Evolutionary conservation across 2,888 invertebrate species (phyloP).

Genomic region (Acleris laterana): DNA sequence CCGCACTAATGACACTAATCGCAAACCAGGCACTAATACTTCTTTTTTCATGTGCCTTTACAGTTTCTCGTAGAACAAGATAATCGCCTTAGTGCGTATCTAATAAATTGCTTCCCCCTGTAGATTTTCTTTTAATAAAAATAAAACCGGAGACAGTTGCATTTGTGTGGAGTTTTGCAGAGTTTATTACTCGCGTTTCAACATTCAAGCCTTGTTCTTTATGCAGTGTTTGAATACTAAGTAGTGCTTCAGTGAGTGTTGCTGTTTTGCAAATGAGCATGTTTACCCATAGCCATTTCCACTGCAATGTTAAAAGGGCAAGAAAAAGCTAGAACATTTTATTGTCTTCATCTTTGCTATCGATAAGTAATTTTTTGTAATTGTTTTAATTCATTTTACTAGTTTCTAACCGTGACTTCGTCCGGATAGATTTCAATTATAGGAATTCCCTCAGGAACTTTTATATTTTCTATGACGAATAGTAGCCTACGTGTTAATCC

Average conservation of each 20-base stretch:
- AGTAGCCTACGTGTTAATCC: too few species aligned
- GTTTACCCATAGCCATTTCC: background rate
- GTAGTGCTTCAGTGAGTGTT: slow-evolving; percentile 1
- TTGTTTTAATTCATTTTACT: too few species aligned
- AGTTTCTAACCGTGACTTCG: too few species aligned
- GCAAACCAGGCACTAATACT: background rate
- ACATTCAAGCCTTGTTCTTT: slow-evolving; percentile 12
- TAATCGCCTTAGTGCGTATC: slow-evolving; percentile 7
- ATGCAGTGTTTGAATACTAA: slow-evolving; percentile 20
- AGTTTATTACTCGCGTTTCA: slow-evolving; percentile 17
- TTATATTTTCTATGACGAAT: too few species aligned
- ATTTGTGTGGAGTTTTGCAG: slow-evolving; percentile 4
- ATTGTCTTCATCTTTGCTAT: too few species aligned
- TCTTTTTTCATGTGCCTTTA: background rate
- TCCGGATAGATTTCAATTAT: too few species aligned
- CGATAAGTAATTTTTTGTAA: too few species aligned
- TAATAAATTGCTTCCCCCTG: slow-evolving; percentile 7
- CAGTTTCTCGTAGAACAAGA: background rate
- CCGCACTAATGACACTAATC: too few species aligned
- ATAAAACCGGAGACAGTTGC: slow-evolving; percentile 10
- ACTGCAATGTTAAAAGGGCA: background rate
- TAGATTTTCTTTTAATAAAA: slow-evolving; percentile 9
- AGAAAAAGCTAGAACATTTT: too few species aligned
- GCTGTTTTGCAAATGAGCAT: background rate
- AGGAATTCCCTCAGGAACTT: too few species aligned